These are phyloP conservation scores for Tyria jacobaeae DNA, from an alignment of 2,888 invertebrate species.

Conservation along the genomic window DNA sequence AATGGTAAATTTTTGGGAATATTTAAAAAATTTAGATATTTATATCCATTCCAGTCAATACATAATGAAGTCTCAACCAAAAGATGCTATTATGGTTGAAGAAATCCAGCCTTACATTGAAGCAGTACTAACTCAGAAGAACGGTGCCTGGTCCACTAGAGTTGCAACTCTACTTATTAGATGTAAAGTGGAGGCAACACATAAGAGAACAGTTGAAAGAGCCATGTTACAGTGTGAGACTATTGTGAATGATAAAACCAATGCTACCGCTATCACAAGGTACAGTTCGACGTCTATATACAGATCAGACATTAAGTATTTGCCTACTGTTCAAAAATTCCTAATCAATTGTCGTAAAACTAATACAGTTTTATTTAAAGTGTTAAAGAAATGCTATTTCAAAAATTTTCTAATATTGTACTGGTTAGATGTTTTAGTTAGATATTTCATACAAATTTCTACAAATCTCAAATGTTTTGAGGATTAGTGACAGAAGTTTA, in stretches of 20 bases:
- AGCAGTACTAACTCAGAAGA: constrained; percentile 87
- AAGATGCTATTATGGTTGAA: constrained; percentile 93
- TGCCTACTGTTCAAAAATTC: too few relatives aligned
- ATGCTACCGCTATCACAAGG: constrained; percentile 66
- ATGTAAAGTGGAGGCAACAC: constrained; percentile 91
- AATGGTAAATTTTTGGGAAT: neutral
- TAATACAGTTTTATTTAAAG: too few relatives aligned
- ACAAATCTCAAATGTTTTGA: too few relatives aligned
- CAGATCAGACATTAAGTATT: too few relatives aligned
- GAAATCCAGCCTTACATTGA: constrained; percentile 93
- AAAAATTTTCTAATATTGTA: too few relatives aligned
- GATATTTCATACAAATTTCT: too few relatives aligned
- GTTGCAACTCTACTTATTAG: constrained; percentile 91
- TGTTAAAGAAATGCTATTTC: too few relatives aligned
- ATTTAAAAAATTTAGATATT: neutral
- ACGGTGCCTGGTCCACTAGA: constrained; percentile 92
- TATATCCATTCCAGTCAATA: constrained; percentile 86
- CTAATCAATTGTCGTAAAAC: too few relatives aligned
- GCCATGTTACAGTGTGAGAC: constrained; percentile 95
- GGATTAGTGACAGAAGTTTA: too few relatives aligned
- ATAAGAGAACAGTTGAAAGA: constrained; percentile 94
- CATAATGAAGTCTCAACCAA: constrained; percentile 91
- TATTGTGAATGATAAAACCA: constrained; percentile 87
- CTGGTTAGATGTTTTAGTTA: too few relatives aligned
- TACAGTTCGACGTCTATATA: constrained; percentile 31